Percentiles rank a stretch among this genome's conserved stretches.
Evolutionary conservation across 30 jellyfish, hydroid and myxozoan species (phyloP).

Genomic region (Aurelia aurita complex sp. Pacific): DNA sequence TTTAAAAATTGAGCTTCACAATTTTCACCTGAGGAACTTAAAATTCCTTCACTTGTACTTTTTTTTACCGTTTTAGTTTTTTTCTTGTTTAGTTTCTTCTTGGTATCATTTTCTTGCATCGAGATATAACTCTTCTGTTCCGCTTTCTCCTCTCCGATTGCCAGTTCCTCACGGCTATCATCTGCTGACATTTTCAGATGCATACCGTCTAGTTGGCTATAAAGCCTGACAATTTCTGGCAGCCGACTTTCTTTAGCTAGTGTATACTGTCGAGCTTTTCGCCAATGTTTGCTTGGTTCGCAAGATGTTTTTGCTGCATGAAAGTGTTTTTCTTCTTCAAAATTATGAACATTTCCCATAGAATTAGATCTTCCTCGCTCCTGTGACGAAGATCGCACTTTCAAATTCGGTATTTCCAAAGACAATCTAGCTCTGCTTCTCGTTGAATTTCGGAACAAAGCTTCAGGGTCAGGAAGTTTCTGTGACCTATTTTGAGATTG

Average conservation of each 20-base stretch:
- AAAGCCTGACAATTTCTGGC: conserved; percentile 16
- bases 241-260: background rate
- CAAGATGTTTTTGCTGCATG: background rate
- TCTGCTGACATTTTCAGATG: background rate
- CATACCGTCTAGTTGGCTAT: background rate
- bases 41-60: conserved; percentile 13
- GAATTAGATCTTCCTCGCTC: conserved; percentile 37
- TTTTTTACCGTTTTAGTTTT: background rate
- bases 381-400: too few relatives aligned
- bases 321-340: background rate
- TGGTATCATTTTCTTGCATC: conserved; percentile 1
- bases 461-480: too few relatives aligned
- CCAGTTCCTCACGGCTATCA: background rate
- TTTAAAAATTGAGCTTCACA: background rate
- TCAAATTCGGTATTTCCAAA: too few relatives aligned
- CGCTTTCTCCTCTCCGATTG: background rate
- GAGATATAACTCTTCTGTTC: background rate
- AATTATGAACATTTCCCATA: background rate
- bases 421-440: too few relatives aligned
- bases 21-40: background rate
- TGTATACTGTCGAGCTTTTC: conserved; percentile 20
- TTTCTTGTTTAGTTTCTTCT: background rate
- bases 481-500: too few relatives aligned
- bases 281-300: conserved; percentile 55
- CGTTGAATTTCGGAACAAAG: too few relatives aligned